A percentile compares a stretch with the other conserved stretches of the same genome.
Conservation (phyloP, 2,888 invertebrate species). For the Crepidodera aurea region DNA sequence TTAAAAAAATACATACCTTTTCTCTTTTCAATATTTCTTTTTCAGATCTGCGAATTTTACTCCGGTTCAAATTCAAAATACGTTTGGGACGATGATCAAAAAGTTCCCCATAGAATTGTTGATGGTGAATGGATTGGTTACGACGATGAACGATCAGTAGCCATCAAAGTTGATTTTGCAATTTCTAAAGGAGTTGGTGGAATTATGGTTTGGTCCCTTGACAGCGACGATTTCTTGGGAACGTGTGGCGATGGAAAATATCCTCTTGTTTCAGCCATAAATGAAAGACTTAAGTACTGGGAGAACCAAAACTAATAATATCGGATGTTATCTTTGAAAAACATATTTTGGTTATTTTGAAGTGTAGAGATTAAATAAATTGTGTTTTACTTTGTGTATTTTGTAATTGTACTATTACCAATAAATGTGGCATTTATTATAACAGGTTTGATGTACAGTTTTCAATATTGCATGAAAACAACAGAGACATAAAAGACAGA, state of each 20-base stretch:
- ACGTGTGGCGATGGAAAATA: conserved; percentile 61
- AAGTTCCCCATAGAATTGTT: conserved; percentile 68
- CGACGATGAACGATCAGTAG: conserved; percentile 67
- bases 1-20: no score
- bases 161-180: conserved; percentile 59
- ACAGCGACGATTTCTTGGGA: conserved; percentile 77
- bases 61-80: conserved; percentile 46
- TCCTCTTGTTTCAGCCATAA: conserved; percentile 42
- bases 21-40: conserved; percentile 1
- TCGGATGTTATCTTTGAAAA: no score
- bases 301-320: not conserved
- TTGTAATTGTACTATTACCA: no score
- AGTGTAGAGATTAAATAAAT: no score
- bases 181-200: conserved; percentile 62
- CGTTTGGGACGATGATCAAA: conserved; percentile 56
- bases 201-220: conserved; percentile 79
- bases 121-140: conserved; percentile 73
- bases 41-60: conserved; percentile 52
- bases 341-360: no score
- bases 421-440: no score
- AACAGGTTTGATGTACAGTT: no score
- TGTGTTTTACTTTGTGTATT: no score
- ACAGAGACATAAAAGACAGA: no score
- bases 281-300: conserved; percentile 24
- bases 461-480: no score